These are phyloP conservation scores for Drosophila mulleri DNA, from an alignment of 2,888 invertebrate genomes.

Conservation along the genomic window DNA sequence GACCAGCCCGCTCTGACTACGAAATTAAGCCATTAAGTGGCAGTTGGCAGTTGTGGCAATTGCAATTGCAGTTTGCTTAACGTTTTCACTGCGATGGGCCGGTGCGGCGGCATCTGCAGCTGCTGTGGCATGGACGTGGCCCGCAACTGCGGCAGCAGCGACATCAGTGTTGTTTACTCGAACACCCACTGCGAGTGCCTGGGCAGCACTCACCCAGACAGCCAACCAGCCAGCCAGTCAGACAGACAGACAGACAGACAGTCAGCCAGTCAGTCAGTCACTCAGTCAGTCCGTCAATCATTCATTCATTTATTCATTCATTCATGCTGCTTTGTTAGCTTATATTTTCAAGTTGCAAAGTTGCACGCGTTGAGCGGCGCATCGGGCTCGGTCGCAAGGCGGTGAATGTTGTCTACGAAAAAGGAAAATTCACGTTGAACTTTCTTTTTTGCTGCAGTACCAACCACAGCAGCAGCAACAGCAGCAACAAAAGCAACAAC, in stretches of 20 bases:
- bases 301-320: conserved; percentile 66
- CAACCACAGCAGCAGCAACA: conserved; percentile 35
- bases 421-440: conserved; percentile 77
- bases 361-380: conserved; percentile 67
- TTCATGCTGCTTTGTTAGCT: conserved; percentile 74
- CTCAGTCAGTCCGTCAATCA: conserved; percentile 54
- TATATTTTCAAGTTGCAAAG: conserved; percentile 73
- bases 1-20: conserved; percentile 23
- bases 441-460: conserved; percentile 72
- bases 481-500: conserved; percentile 30
- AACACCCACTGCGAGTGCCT: conserved; percentile 61
- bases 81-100: conserved; percentile 57
- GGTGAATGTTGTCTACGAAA: conserved; percentile 76
- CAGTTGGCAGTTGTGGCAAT: conserved; percentile 30
- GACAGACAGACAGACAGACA: conserved; percentile 26
- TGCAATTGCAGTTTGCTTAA: conserved; percentile 57
- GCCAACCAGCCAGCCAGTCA: conserved; percentile 4
- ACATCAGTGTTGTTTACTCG: conserved; percentile 32
- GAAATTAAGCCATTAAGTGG: conserved; percentile 69
- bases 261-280: conserved; percentile 20
- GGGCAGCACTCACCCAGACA: conserved; percentile 29
- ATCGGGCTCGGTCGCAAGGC: conserved; percentile 56
- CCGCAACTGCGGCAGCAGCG: conserved; percentile 13
- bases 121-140: conserved; percentile 33
- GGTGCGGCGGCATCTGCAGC: conserved; percentile 38